Base-by-base conservation (phyloP, 2,113 vertebrate species). In the Probosciger aterrimus region DNA sequence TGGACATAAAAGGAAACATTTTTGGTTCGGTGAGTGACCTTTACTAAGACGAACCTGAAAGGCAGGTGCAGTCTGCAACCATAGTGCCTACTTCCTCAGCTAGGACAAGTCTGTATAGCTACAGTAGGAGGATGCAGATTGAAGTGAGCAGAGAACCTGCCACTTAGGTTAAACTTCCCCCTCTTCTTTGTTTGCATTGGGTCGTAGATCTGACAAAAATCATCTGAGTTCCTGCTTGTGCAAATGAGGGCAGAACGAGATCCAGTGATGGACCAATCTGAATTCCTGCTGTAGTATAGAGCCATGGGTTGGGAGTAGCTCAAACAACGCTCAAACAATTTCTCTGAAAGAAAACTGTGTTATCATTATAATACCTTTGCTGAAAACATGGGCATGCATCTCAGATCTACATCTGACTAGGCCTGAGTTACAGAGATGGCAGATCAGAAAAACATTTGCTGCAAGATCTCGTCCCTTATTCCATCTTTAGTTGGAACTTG, bases 11-110 rank as follows among this genome's bases (percentile, higher is more conserved):
- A 31, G 98, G 98, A 94, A 94, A 97, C 33, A 95, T 98, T 55
- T 98, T 98, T 92, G 98, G 97, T 92, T 99, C 98, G 14, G 99
- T 99, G 95, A 99, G 99, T 99, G 69, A 86, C 31, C 8, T 46
- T 41, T 25, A 4, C 75, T 77, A 46, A 91, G 70, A 9, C 46
- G 7, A 50, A 35, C 15, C 24, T 68, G 18, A 57, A 81, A 82
- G 33, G 65, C 47, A n/a, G 6, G 9, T 14, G 33, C 31, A n/a
- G n/a, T 14, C 57, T 84, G 57, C 31, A 59, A 13, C 62, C 46
- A 22, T 41, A 19, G 31, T 41, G 43, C 16, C 23, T 43, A 22
- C 18, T 62, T 53, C 27, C 70, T 83, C 49, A 84, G n/a, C 14
- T 18, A 46, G 30, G 28, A 14, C 25, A 84, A 62, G 67, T 23